These are phyloP conservation scores for Rhipidura dahli DNA, from an alignment of 2,113 vertebrate genomes.

Conservation along the genomic window DNA sequence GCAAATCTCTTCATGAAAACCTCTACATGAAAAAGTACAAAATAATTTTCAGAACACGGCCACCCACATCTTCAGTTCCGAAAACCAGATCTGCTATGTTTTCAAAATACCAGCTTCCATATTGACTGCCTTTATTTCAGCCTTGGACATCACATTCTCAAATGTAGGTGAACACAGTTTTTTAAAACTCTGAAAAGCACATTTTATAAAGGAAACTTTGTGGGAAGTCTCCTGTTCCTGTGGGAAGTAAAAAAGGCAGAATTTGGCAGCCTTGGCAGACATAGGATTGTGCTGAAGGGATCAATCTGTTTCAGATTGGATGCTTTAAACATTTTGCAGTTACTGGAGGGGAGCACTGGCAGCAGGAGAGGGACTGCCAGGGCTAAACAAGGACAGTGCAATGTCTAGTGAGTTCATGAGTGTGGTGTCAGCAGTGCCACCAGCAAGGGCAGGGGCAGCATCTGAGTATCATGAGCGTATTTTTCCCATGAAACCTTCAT, in stretches of 20 bases:
- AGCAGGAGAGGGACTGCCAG: background rate
- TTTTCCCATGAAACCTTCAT: background rate
- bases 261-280: background rate
- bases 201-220: background rate
- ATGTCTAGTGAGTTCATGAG: rapidly evolving
- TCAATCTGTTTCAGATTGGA: background rate
- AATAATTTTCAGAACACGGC: background rate
- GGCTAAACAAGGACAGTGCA: background rate
- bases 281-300: background rate
- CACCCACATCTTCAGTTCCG: background rate
- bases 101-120: background rate
- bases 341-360: background rate
- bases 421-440: background rate
- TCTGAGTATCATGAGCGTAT: background rate
- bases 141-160: background rate
- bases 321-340: background rate
- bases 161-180: background rate
- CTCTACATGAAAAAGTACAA: background rate
- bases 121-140: background rate
- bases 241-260: background rate
- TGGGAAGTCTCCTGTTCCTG: constrained; percentile 5
- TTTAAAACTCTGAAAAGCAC: background rate
- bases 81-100: background rate
- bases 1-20: background rate
- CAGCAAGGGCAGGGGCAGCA: background rate